These are phyloP conservation scores for Falco cherrug DNA, from an alignment of 2,797 vertebrate genomes.

Conservation along the genomic window DNA sequence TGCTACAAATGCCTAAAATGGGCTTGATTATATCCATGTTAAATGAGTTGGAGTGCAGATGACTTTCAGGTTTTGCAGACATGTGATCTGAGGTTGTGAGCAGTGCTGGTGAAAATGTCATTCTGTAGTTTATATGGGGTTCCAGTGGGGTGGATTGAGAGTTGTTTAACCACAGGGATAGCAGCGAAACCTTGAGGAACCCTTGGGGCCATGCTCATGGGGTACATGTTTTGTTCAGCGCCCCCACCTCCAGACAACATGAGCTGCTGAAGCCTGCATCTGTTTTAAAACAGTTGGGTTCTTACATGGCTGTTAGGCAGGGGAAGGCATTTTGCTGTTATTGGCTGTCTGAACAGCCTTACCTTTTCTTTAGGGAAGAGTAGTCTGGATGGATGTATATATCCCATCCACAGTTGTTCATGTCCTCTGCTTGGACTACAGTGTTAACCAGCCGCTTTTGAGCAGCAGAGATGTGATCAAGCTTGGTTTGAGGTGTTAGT, in stretches of 20 bases:
- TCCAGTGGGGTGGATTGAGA: neutral
- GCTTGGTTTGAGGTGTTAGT: neutral
- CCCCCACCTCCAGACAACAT: neutral
- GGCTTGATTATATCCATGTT: neutral
- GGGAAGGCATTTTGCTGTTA: neutral
- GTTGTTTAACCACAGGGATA: neutral
- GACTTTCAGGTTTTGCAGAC: neutral
- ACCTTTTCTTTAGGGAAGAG: neutral
- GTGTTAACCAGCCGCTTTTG: neutral
- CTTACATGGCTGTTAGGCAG: neutral
- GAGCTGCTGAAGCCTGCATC: neutral
- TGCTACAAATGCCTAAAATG: neutral
- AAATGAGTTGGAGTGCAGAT: neutral
- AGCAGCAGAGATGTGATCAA: neutral
- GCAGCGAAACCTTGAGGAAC: neutral
- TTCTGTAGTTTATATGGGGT: neutral
- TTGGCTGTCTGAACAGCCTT: neutral
- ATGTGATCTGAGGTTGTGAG: neutral
- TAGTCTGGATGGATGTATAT: neutral
- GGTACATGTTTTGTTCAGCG: neutral
- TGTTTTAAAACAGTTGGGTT: neutral
- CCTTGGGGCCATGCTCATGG: rapidly evolving
- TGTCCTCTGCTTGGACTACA: neutral
- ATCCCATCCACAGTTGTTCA: neutral
- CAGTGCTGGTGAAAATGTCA: neutral